Evolutionary conservation across 2,113 vertebrate genomes (phyloP), one percentile per base, ranked within the genome.

Genomic region (Bubo bubo): DNA sequence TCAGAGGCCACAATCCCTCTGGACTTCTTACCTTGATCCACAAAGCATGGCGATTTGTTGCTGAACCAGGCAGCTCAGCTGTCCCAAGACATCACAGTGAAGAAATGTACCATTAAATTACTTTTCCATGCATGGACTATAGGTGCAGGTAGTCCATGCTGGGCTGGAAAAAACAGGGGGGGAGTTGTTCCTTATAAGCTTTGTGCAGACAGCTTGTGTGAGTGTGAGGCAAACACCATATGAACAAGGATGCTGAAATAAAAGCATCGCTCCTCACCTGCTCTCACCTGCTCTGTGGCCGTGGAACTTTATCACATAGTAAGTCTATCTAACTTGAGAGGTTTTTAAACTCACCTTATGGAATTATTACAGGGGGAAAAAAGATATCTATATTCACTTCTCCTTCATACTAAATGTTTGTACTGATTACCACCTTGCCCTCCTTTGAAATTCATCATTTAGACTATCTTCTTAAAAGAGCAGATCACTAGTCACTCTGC

Each of bases 61-160:
- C 85, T 71, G 88, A 83, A 30, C 45, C 52, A 79, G 67, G 67
- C 79, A 90, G 79, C 67, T 93, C 68, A 88, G 88, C 82, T 88
- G 68, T 30, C 80, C 55, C 55, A 88, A 77, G 72, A 83, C 75
- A 93, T 52, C 82, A 84, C 72, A 59, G 59, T 75, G 68, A 76
- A 84, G 79, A 92, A 88, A 90, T 14, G 23, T 20, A 80, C 63
- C 72, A 76, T 26, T 86, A 90, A 56, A 95, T 75, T 84, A 47
- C 73, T 89, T 95, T 84, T 80, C 76, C 88, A 89, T 50, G 73
- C 62, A 71, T 4, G 18, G 43, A 84, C 90, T 81, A 63, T 28
- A 79, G 52, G 53, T 64, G 68, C 64, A 86, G 72, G 64, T 86
- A 83, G 58, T 55, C 68, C 63, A 35, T 23, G 26, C 16, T 63